Conservation (phyloP, 2,797 vertebrate genomes). For the Lateolabrax maculatus region DNA sequence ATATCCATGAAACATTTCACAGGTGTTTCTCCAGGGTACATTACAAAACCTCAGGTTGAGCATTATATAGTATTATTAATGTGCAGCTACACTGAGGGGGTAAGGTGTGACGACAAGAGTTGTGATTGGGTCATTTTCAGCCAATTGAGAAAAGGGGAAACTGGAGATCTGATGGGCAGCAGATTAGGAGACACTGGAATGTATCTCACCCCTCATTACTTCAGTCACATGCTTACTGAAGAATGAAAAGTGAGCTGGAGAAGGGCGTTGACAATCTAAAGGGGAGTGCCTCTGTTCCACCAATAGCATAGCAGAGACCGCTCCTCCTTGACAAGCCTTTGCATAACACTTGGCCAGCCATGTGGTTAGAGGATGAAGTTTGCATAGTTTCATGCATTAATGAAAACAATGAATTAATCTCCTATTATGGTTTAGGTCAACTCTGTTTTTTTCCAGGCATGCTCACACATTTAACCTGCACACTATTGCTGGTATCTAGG, state of each 20-base stretch:
- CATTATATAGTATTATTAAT: constrained; percentile 27
- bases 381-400: constrained; percentile 62
- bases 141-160: constrained; percentile 43
- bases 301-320: constrained; percentile 55
- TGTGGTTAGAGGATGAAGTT: constrained; percentile 48
- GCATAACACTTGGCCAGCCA: constrained; percentile 62
- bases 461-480: neutral
- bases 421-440: constrained; percentile 13
- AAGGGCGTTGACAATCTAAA: neutral
- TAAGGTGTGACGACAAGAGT: constrained; percentile 11
- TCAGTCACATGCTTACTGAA: constrained; percentile 64
- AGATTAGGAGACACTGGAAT: constrained; percentile 14
- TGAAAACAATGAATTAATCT: constrained; percentile 68
- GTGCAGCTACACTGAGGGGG: neutral
- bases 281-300: constrained; percentile 63
- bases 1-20: neutral
- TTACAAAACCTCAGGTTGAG: neutral
- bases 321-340: constrained; percentile 52
- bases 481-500: neutral
- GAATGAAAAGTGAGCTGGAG: constrained; percentile 41
- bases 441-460: constrained; percentile 26
- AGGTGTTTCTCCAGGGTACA: neutral
- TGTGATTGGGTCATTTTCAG: constrained; percentile 51
- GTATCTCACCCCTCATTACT: constrained; percentile 14
- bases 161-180: constrained; percentile 8